Base-by-base conservation (phyloP, 2,888 invertebrate species). In the Drosophila eohydei region DNA sequence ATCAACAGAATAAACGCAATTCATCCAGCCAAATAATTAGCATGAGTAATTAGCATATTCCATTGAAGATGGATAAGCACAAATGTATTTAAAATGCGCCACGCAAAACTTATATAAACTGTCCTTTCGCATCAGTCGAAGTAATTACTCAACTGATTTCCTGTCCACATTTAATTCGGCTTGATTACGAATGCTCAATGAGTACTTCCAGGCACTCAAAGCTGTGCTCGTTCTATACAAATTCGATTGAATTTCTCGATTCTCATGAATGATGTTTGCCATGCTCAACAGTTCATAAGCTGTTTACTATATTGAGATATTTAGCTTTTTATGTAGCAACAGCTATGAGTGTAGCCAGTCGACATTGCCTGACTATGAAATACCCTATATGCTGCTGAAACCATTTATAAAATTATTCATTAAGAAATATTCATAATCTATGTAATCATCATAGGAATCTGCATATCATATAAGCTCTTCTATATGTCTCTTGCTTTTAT, bases 1-100 rank as follows among this genome's bases (percentile, higher is more conserved):
- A 80, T 86, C 83, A 86, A 56, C 56, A 28, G 43, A 59, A 40
- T 36, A 43, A 46, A 36, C 51, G 46, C 61, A 55, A 56, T 48
- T 43, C 61, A 66, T 48, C 41, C 58, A 46, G 30, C 55, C 58
- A 66, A 78, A 74, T 78, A 75, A 68, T 73, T 78, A 68, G 40
- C 44, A 43, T 44, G 30, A 40, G 48, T 54, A 72, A 75, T 75
- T 78, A 68, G 66, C 61, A 63, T 75, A 63, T 72, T 60, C 51
- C 40, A 54, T 26, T 30, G n/a, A 43, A 56, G 38, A 40, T 12
- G 36, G 21, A 30, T 71, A 43, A 50, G 36, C 44, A 36, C 48
- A 50, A 72, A 64, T 41, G 14, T 36, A 59, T 32, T 74, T 73
- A 8, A 44, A 56, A 6, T 43, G 30, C 43, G 30, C 3, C 32